Evolutionary conservation across 2,113 vertebrate species (phyloP).

Genomic region (Crotalus viridis): DNA sequence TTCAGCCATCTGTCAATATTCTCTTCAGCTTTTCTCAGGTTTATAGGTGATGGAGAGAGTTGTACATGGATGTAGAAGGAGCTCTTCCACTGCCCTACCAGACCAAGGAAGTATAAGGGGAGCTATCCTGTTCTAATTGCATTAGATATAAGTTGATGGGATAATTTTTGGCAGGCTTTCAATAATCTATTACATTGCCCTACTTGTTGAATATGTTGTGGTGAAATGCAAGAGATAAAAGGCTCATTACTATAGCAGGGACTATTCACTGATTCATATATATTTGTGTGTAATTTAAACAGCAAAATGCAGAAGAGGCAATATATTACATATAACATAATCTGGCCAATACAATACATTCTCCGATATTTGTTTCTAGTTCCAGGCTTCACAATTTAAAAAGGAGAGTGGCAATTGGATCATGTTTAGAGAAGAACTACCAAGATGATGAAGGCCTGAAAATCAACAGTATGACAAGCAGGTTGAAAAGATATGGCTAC

Average conservation of each 20-base stretch:
- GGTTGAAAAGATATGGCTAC: not conserved
- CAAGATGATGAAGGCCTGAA: not conserved
- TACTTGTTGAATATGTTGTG: not conserved
- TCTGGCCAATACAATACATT: not conserved
- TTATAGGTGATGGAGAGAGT: not conserved
- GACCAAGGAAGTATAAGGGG: not conserved
- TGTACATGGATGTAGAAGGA: not conserved
- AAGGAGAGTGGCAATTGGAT: not conserved
- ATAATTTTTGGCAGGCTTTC: not conserved
- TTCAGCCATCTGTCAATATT: not conserved
- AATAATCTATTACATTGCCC: not conserved
- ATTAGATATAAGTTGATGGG: not conserved
- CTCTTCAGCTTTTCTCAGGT: not conserved
- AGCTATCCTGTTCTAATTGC: not conserved
- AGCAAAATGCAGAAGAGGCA: not conserved
- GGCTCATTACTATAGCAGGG: not conserved
- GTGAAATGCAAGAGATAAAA: not conserved
- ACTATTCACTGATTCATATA: not conserved
- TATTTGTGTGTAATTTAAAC: not conserved
- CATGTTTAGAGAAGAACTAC: not conserved
- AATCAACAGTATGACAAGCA: not conserved
- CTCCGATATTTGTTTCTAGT: not conserved
- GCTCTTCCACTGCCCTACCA: not conserved
- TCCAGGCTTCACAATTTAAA: not conserved
- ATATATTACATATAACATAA: not conserved